A percentile compares a stretch with the other conserved stretches of the same genome.
phyloP scores from a whole-genome alignment of 2,113 vertebrate genomes.

The Heliornis fulica region DNA sequence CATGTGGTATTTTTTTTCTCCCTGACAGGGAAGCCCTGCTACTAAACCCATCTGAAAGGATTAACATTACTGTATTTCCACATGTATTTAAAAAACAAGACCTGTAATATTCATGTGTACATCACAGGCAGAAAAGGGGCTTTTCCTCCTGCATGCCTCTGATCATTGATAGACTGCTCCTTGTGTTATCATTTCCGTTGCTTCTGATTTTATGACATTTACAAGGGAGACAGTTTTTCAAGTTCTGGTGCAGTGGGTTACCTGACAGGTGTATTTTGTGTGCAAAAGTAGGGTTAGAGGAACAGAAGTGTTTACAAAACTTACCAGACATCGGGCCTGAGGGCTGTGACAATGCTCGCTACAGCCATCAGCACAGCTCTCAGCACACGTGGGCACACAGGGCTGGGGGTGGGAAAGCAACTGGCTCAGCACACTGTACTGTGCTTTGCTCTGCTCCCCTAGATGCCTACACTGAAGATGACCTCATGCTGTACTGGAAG shows the following conservation, averaged over 20 bases:
- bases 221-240: neutral
- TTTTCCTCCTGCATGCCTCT: neutral
- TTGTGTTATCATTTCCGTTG: neutral
- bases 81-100: neutral
- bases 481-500: conserved; percentile 99
- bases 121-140: neutral
- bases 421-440: neutral
- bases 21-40: neutral
- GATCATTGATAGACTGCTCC: neutral
- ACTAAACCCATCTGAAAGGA: neutral
- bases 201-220: neutral
- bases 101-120: neutral
- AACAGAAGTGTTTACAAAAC: neutral
- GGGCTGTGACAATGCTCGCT: neutral
- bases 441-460: neutral
- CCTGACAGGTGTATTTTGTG: rapidly evolving
- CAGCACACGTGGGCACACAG: neutral
- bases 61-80: neutral
- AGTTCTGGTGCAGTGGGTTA: neutral
- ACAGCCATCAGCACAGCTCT: rapidly evolving
- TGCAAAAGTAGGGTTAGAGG: neutral
- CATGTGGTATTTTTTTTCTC: neutral
- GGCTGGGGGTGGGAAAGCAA: neutral
- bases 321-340: neutral
- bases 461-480: conserved; percentile 98